Evolutionary conservation across 2,888 invertebrate genomes (phyloP).

Genomic region (Metallyticus violacea): DNA sequence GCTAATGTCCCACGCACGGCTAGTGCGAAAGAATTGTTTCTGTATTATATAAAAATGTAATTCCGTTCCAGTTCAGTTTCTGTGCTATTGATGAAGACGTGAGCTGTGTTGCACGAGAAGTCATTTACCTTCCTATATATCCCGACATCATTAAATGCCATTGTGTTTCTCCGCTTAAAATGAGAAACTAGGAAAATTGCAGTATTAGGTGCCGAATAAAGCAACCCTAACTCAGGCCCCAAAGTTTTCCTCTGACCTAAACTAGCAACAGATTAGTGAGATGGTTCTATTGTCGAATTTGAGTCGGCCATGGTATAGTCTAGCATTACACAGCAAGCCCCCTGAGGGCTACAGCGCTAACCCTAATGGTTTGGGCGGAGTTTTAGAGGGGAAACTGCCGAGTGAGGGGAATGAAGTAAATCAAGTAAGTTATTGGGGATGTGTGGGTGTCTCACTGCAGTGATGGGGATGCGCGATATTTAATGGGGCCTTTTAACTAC

Average conservation of each 20-base stretch:
- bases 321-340: constrained; percentile 2
- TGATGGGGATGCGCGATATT: background rate
- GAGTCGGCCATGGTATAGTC: background rate
- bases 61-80: no score
- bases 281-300: constrained; percentile 2
- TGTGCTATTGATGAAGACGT: no score
- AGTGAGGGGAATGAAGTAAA: background rate
- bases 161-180: no score
- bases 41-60: no score
- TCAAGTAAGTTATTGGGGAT: constrained; percentile 12
- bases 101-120: no score
- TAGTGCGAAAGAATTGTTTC: no score
- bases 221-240: no score
- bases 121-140: no score
- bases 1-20: no score
- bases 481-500: background rate
- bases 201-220: no score
- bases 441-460: background rate
- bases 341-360: background rate
- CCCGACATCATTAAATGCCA: no score
- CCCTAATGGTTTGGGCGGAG: constrained; percentile 15
- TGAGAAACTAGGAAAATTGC: background rate
- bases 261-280: background rate
- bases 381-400: background rate
- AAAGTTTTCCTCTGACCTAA: background rate